Base-by-base conservation (phyloP, 2,888 invertebrate species). In the Timema cristinae region DNA sequence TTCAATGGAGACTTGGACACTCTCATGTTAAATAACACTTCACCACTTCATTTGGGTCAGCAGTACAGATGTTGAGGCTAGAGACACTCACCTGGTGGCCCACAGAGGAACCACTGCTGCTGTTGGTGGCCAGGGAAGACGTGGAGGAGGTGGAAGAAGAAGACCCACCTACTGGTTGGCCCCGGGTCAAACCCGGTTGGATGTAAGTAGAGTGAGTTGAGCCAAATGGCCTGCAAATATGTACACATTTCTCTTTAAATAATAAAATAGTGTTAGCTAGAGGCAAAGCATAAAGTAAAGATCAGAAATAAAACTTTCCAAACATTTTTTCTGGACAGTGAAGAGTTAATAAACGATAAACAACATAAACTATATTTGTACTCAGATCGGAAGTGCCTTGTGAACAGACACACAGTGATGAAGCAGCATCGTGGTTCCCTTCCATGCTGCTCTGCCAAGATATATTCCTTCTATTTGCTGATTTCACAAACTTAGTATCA, bases 91-190 rank as follows among this genome's bases (percentile, higher is more conserved):
- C 76, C 73, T 76, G 77, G 61, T 75, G 76, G 32, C 72, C 72
- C 50, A 68, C 75, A 51, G 75, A 72, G 13, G 76, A 76, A 78
- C 83, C 84, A 13, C 15, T 83, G 85, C 84, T 86, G 83, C 84
- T 85, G 79, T 84, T 85, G 78, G 78, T 86, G 83, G 76, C 86
- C 83, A 76, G 66, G 7, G 78, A 77, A n/a, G 77, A 77, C 16
- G 77, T 78, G 9, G 79, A 77, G 50, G 77, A 78, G 47, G 77
- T 77, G 7, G 78, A 77, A 0, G 78, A 77, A 10, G 79, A 78
- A 6, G 78, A 76, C 8, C 79, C 79, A 11, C 80, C 80, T 7
- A 80, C 79, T 6, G 80, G 81, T 72, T 80, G 80, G 1, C 79
- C 79, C 69, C 80, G 73, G 48, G 77, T 75, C 50, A 68, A 68